Base-by-base conservation (phyloP, 2,888 invertebrate genomes). In the Seladonia tumulorum region DNA sequence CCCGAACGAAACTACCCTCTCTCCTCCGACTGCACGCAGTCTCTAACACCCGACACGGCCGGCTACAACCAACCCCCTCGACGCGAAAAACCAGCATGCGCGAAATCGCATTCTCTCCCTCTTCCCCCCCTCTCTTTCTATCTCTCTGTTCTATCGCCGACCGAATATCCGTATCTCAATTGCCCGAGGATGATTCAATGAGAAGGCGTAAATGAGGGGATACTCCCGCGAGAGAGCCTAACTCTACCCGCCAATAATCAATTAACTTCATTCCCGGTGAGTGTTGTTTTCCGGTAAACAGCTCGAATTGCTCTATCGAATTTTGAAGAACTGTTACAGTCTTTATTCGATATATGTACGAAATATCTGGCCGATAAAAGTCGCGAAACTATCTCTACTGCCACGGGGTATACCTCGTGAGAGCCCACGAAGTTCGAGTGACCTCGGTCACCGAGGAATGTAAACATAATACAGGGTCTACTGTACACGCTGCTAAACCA, bases 11-110 rank as follows among this genome's bases (percentile, higher is more conserved):
- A 87, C 87, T 75, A 82, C 83, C 85, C 82, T 73, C 79, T 79
- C 79, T 57, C 79, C 83, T 76, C 63, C 66, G 81, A 45, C 70
- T n/a, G 60, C 80, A 79, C 73, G 75, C 35, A 71, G 72, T 78
- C 66, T 87, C 85, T 82, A 76, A 76, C 88, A 53, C 49, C 76
- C 79, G n/a, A 76, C 63, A 77, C 79, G 76, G 42, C 82, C 77
- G 57, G 66, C 25, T 77, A 49, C 63, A 60, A 71, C 68, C 77
- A 85, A 85, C 76, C 89, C 82, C 75, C 47, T 10, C 73, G 47
- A 42, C 45, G 78, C 53, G 82, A 82, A 88, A 88, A 86, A 88
- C 76, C 83, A 89, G 91, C 92, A 92, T 92, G 92, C 93, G 92
- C 93, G 88, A 75, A 29, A 85, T 78, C 80, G 72, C 12, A 22